Conservation (phyloP, 1,140 invertebrate species). For the Sminthurinus signatus region DNA sequence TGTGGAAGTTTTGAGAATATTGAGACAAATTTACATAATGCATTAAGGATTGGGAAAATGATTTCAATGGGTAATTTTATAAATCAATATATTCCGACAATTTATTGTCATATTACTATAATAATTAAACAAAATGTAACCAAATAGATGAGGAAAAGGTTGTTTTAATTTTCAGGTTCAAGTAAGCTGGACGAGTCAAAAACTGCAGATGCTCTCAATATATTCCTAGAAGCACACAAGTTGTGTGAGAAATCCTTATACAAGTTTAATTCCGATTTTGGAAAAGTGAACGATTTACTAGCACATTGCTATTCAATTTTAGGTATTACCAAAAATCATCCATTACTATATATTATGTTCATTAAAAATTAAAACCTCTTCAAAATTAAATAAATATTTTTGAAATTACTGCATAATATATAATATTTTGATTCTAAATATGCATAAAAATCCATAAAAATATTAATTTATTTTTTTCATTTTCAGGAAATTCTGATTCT, state of each 20-base stretch:
- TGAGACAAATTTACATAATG: conserved; percentile 40
- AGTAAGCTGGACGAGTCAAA: conserved; percentile 40
- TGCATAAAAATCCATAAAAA: conserved; percentile 11
- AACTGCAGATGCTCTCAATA: conserved; percentile 46
- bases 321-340: not conserved
- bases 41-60: conserved; percentile 42
- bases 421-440: conserved; percentile 10
- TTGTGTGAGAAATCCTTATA: conserved; percentile 48
- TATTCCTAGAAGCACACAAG: conserved; percentile 48
- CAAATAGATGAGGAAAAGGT: too few species aligned
- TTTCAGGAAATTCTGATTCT: conserved; percentile 46
- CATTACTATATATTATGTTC: not conserved
- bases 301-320: conserved; percentile 48
- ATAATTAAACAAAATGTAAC: too few species aligned
- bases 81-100: too few species aligned
- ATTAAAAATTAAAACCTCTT: too few species aligned
- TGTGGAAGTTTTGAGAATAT: conserved; percentile 43
- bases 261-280: conserved; percentile 49
- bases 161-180: too few species aligned
- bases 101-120: too few species aligned
- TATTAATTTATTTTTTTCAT: conserved; percentile 26
- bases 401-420: too few species aligned
- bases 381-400: too few species aligned
- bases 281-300: conserved; percentile 49
- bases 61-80: conserved; percentile 43